Conservation (phyloP, 2,797 vertebrate genomes). For the Tapirus indicus region DNA sequence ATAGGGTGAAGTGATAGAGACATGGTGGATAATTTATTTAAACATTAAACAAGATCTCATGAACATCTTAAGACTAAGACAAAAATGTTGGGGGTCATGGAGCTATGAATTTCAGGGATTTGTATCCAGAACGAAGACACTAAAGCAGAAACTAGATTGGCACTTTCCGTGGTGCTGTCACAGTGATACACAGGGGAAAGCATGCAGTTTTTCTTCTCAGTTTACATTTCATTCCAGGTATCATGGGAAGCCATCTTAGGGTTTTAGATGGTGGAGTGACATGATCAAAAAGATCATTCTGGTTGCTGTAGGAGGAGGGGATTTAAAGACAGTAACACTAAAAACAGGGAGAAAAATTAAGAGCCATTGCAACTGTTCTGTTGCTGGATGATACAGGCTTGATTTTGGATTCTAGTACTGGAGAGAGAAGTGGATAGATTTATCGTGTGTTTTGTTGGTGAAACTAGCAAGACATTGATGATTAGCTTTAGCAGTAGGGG, state of each 20-base stretch:
- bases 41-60: not conserved
- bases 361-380: not conserved
- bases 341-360: not conserved
- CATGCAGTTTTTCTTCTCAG: not conserved
- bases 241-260: not conserved
- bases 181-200: not conserved
- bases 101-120: not conserved
- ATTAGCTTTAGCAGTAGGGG: not conserved
- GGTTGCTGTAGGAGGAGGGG: not conserved
- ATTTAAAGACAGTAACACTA: not conserved
- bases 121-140: not conserved
- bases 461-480: not conserved
- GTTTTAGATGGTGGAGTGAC: not conserved
- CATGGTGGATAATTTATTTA: not conserved
- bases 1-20: not conserved
- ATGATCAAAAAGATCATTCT: not conserved
- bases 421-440: not conserved
- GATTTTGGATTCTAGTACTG: not conserved
- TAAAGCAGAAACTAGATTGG: not conserved
- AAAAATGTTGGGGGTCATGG: not conserved
- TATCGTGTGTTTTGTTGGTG: not conserved
- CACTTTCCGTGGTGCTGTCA: not conserved
- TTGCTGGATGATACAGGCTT: not conserved
- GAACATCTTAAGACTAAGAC: not conserved
- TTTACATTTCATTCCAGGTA: not conserved